These are phyloP conservation scores for Clepsis dumicolana DNA, from an alignment of 2,888 invertebrate species.

Conservation along the genomic window DNA sequence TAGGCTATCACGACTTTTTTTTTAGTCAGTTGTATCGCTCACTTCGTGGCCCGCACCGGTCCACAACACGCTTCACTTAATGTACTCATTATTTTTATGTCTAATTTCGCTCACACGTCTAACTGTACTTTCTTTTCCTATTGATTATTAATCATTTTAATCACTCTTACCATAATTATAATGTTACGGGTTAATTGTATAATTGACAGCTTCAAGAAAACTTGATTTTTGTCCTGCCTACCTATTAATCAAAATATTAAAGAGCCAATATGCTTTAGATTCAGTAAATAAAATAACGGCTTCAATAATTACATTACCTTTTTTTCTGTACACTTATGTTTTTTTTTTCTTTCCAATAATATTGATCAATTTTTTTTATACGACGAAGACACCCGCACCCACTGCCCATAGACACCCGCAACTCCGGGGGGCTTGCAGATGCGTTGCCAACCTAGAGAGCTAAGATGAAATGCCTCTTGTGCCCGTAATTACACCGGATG, in stretches of 20 bases:
- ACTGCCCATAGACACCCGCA: too few species aligned
- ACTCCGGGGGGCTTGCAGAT: too few species aligned
- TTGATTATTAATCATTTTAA: slow-evolving; percentile 80
- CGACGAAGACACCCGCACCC: too few species aligned
- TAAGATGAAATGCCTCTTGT: too few species aligned
- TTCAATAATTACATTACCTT: neutral
- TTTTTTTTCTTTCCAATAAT: neutral
- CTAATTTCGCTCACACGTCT: slow-evolving; percentile 67
- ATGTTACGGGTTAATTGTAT: slow-evolving; percentile 74
- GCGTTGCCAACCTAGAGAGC: too few species aligned
- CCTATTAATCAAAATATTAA: slow-evolving; percentile 24
- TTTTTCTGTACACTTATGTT: neutral
- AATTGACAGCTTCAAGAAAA: slow-evolving; percentile 61
- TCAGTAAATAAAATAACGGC: neutral
- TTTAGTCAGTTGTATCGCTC: neutral
- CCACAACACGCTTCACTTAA: slow-evolving; percentile 71
- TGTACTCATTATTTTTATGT: slow-evolving; percentile 79
- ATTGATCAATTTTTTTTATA: too few species aligned
- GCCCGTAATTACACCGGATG: too few species aligned
- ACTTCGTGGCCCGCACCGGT: slow-evolving; percentile 58
- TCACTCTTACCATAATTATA: slow-evolving; percentile 70
- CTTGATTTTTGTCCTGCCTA: slow-evolving; percentile 22
- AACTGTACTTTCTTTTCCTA: slow-evolving; percentile 78
- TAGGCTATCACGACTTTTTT: too few species aligned
- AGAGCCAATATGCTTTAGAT: neutral